Evolutionary conservation across 1,140 invertebrate species (phyloP), one percentile per base, ranked within the genome.

Genomic region (Drosophila obscura): DNA sequence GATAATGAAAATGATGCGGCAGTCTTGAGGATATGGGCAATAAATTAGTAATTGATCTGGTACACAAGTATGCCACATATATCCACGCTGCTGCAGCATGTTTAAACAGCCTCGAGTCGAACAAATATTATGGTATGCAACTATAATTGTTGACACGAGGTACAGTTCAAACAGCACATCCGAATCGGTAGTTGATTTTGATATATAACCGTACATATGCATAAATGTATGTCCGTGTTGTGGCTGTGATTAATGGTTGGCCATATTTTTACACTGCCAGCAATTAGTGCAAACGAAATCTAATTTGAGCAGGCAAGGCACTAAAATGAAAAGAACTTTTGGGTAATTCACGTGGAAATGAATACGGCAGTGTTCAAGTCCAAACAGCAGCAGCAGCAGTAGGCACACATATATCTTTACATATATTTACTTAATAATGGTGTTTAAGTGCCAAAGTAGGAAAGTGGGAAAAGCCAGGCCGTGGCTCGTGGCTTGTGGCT

Each of bases 211-310:
- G 11, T 39, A 39, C 1, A 11, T 39, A 39, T 45, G 46, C 28
- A 49, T 26, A 52, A 35, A 57, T 16, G 35, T 44, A 22, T 55
- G n/a, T 49, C n/a, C 45, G 31, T 4, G 39, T 15, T 52, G 56
- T 24, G 46, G 28, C 74, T 88, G 71, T 85, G 78, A 85, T 85
- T 78, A 87, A 85, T 85, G 71, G 63, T 43, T 50, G 66, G 51
- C 71, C 71, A 82, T 85, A 87, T 82, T 82, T 85, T 65, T 82
- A 64, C 83, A 78, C 65, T 76, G 74, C 65, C 78, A 73, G 67
- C 78, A 85, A 87, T 85, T 85, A 87, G 82, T 78, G 56, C 62
- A 79, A 82, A 76, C 71, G 66, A 85, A 82, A 85, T 85, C 74
- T 81, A 87, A 85, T 78, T 75, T 82, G 68, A 75, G 80, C 76